A percentile compares a stretch with the other conserved stretches of the same genome.
These are phyloP conservation scores for Atopsyche davidsoni DNA, from an alignment of 1,140 invertebrate genomes.

Conservation along the genomic window DNA sequence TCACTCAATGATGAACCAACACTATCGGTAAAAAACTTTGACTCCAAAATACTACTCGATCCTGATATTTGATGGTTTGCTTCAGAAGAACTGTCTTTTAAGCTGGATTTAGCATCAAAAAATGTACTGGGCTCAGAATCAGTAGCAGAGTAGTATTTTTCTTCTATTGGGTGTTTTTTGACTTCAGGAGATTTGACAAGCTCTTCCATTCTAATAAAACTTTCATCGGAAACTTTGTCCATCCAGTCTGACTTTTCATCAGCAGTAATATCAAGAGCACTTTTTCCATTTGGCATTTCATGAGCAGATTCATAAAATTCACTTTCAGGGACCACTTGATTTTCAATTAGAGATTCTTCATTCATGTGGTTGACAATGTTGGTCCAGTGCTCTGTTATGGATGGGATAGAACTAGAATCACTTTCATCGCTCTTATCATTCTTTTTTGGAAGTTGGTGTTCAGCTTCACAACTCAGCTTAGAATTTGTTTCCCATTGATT, in stretches of 20 bases:
- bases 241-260: constrained; percentile 13
- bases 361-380: constrained; percentile 4
- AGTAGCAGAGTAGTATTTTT: too few relatives aligned
- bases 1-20: too few relatives aligned
- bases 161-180: too few relatives aligned
- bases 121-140: too few relatives aligned
- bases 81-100: too few relatives aligned
- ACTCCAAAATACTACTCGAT: too few relatives aligned
- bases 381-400: constrained; percentile 10
- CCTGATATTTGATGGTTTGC: too few relatives aligned
- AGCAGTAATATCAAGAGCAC: constrained; percentile 16
- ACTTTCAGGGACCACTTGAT: constrained; percentile 16
- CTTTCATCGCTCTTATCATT: constrained; percentile 2
- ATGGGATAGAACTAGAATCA: not conserved
- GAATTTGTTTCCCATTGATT: constrained; percentile 11
- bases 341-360: constrained; percentile 18
- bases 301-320: not conserved
- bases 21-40: too few relatives aligned
- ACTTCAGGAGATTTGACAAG: constrained; percentile 12
- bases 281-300: constrained; percentile 8
- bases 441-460: not conserved
- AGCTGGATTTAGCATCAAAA: too few relatives aligned
- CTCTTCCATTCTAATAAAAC: constrained; percentile 24
- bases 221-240: constrained; percentile 23
- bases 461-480: not conserved